phyloP scores from a whole-genome alignment of 2,797 vertebrate species.

The Siniperca obscura region DNA sequence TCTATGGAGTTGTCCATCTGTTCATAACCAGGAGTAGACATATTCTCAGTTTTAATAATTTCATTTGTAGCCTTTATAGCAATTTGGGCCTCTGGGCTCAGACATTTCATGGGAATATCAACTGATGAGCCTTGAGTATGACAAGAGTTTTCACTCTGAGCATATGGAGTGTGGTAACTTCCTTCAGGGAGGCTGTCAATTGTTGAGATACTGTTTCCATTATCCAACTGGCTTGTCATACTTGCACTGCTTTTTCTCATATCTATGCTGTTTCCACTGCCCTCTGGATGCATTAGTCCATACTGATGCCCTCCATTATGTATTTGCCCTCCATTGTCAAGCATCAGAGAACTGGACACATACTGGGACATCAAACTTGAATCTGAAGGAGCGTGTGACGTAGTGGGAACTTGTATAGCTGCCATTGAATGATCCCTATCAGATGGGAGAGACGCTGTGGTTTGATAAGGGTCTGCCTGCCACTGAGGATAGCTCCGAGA shows the following conservation, averaged over 20 bases:
- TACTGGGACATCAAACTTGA: constrained; percentile 88
- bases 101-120: constrained; percentile 73
- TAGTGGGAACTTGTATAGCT: constrained; percentile 68
- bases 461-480: constrained; percentile 81
- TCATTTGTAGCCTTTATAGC: constrained; percentile 63
- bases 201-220: constrained; percentile 76
- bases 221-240: constrained; percentile 71
- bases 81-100: constrained; percentile 69
- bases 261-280: constrained; percentile 65
- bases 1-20: constrained; percentile 79
- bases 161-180: constrained; percentile 77
- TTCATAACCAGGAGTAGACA: constrained; percentile 73
- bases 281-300: constrained; percentile 77
- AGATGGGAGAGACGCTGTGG: constrained; percentile 69
- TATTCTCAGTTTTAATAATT: constrained; percentile 73
- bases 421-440: constrained; percentile 78
- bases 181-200: constrained; percentile 78
- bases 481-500: constrained; percentile 79
- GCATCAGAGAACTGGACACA: constrained; percentile 87
- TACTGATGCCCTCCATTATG: constrained; percentile 84
- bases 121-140: constrained; percentile 67
- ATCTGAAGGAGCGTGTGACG: constrained; percentile 75
- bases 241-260: constrained; percentile 71
- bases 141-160: constrained; percentile 73
- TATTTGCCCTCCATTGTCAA: constrained; percentile 84